Conservation (phyloP, 2,888 invertebrate genomes). For the Drosophila pseudotalamancana region DNA sequence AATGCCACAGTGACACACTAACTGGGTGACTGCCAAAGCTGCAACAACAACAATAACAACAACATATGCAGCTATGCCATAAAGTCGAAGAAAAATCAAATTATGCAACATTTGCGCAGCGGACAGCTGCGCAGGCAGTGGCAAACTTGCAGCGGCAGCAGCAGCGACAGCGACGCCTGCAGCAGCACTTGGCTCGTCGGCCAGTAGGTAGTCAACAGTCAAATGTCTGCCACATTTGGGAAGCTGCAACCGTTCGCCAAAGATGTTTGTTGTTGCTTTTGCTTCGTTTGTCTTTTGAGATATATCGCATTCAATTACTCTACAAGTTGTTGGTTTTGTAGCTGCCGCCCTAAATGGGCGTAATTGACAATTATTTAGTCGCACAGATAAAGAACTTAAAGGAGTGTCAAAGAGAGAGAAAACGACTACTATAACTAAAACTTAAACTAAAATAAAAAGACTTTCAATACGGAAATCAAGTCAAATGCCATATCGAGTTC, state of each 20-base stretch:
- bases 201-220: constrained; percentile 28
- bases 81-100: constrained; percentile 57
- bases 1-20: constrained; percentile 80
- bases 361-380: constrained; percentile 49
- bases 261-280: constrained; percentile 41
- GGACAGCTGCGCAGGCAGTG: constrained; percentile 61
- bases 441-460: constrained; percentile 2
- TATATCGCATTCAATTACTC: constrained; percentile 67
- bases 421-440: not conserved
- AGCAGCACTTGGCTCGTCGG: constrained; percentile 24
- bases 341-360: constrained; percentile 52
- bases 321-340: constrained; percentile 14
- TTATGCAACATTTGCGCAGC: constrained; percentile 62
- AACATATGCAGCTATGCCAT: constrained; percentile 44
- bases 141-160: constrained; percentile 8
- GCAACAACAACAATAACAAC: constrained; percentile 30
- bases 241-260: constrained; percentile 59
- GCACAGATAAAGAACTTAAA: constrained; percentile 62
- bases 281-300: constrained; percentile 42
- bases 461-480: constrained; percentile 68
- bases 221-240: constrained; percentile 70
- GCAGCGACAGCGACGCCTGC: not conserved
- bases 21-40: constrained; percentile 76
- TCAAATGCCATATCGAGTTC: constrained; percentile 52
- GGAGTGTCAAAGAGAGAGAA: constrained; percentile 44